Evolutionary conservation across 2,113 vertebrate genomes (phyloP).

Genomic region (Tragelaphus strepsiceros): DNA sequence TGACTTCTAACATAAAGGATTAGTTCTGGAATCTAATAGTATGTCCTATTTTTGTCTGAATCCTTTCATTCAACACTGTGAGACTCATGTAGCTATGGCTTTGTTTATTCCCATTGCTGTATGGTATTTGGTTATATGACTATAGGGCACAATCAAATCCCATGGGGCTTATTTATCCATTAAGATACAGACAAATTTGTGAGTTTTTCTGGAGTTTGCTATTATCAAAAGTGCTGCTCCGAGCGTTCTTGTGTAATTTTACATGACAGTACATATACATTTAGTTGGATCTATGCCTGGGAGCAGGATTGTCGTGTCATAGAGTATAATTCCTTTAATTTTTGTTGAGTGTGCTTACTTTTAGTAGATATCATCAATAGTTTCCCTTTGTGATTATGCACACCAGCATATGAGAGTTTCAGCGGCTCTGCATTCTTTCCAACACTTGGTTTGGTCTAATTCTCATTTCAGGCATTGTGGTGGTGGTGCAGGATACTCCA

Average conservation of each 20-base stretch:
- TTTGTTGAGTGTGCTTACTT: neutral
- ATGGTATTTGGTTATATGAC: neutral
- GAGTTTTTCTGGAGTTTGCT: neutral
- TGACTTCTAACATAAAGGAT: neutral
- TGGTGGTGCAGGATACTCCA: neutral
- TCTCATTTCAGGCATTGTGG: neutral
- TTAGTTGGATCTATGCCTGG: neutral
- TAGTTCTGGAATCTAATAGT: neutral
- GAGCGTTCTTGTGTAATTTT: neutral
- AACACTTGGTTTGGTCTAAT: neutral
- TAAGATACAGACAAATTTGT: neutral
- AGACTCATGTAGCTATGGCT: neutral
- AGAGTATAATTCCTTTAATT: neutral
- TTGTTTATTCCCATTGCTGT: neutral
- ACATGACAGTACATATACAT: rapidly evolving
- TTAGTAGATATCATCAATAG: neutral
- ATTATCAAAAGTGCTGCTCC: neutral
- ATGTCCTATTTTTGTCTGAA: neutral
- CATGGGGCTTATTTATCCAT: neutral
- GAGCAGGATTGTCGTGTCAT: neutral
- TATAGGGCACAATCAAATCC: neutral
- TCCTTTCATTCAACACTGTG: neutral
- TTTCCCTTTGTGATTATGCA: neutral
- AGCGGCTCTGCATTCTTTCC: neutral
- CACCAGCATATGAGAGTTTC: neutral